Percentiles rank a stretch among this genome's conserved stretches.
Conservation (phyloP, 1,140 invertebrate genomes). For the Chelonus insularis region DNA sequence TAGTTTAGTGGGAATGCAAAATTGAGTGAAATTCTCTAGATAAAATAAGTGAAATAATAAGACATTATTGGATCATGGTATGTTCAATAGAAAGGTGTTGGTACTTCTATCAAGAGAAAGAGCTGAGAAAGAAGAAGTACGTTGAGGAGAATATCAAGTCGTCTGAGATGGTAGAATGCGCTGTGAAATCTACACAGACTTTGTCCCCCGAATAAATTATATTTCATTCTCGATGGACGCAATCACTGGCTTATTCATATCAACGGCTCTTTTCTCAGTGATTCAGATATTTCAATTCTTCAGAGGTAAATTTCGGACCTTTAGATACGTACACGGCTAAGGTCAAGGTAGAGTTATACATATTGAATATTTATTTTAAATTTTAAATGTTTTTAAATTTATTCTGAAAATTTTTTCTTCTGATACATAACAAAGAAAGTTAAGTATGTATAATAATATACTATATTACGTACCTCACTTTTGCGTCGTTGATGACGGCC, state of each 20-base stretch:
- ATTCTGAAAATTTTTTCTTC: neutral
- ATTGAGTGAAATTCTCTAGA: neutral
- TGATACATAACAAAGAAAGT: neutral
- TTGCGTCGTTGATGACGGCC: neutral
- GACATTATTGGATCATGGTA: constrained; percentile 35
- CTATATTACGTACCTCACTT: neutral
- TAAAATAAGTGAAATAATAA: constrained; percentile 50
- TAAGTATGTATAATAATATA: neutral
- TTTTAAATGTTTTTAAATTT: neutral
- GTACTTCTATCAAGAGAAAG: neutral
- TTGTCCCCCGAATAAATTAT: constrained; percentile 47
- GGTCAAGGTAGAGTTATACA: neutral
- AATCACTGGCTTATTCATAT: constrained; percentile 53
- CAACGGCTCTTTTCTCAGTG: constrained; percentile 21
- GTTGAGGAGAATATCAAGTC: constrained; percentile 47
- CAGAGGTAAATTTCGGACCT: neutral
- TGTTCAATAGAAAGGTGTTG: constrained; percentile 17
- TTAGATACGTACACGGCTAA: neutral
- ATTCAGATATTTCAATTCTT: neutral
- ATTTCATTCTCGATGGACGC: constrained; percentile 46
- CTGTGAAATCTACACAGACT: constrained; percentile 19
- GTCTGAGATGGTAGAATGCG: constrained; percentile 35
- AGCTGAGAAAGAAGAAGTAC: constrained; percentile 7
- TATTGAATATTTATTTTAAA: constrained; percentile 1
- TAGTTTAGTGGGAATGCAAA: too few species aligned